A percentile compares a stretch with the other conserved stretches of the same genome.
phyloP scores from a whole-genome alignment of 2,113 vertebrate genomes.

The Salminus brasiliensis region DNA sequence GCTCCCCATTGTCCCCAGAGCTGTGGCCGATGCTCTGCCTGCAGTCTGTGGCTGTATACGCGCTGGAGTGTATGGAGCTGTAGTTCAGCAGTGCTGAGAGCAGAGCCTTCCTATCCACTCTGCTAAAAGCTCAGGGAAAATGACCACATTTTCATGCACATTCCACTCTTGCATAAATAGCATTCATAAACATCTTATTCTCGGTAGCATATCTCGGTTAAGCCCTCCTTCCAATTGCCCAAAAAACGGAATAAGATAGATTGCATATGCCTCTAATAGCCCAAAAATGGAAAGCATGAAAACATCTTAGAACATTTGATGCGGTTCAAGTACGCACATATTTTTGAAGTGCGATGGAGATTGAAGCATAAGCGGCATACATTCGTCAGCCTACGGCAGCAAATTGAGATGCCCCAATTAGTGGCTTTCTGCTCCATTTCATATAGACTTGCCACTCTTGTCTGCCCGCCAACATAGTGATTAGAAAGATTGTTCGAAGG shows the following conservation, averaged over 20 bases:
- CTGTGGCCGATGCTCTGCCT: background rate
- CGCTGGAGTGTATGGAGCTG: background rate
- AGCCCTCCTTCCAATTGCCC: slow-evolving; percentile 24
- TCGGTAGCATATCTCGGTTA: slow-evolving; percentile 2
- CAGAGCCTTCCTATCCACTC: background rate
- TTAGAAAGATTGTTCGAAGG: slow-evolving; percentile 8
- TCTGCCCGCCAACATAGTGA: background rate
- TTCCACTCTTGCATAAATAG: slow-evolving; percentile 10
- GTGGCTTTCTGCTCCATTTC: slow-evolving; percentile 18
- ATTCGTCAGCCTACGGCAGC: slow-evolving; percentile 15
- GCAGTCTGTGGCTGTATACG: slow-evolving; percentile 16
- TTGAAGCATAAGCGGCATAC: slow-evolving; percentile 12
- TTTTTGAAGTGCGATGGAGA: background rate
- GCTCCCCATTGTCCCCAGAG: slow-evolving; percentile 18
- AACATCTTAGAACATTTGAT: slow-evolving; percentile 35
- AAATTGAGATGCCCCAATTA: slow-evolving; percentile 37
- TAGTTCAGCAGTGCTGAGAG: background rate
- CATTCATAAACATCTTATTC: slow-evolving; percentile 7
- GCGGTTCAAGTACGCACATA: slow-evolving; percentile 26
- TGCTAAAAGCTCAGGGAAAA: background rate
- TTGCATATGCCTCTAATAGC: slow-evolving; percentile 30
- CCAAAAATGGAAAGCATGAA: slow-evolving; percentile 35
- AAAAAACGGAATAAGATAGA: slow-evolving; percentile 4
- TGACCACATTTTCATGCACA: slow-evolving; percentile 9
- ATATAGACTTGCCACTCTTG: slow-evolving; percentile 3